Evolutionary conservation across 2,113 vertebrate genomes (phyloP), one percentile per base, ranked within the genome.

Genomic region (Caranx ignobilis): DNA sequence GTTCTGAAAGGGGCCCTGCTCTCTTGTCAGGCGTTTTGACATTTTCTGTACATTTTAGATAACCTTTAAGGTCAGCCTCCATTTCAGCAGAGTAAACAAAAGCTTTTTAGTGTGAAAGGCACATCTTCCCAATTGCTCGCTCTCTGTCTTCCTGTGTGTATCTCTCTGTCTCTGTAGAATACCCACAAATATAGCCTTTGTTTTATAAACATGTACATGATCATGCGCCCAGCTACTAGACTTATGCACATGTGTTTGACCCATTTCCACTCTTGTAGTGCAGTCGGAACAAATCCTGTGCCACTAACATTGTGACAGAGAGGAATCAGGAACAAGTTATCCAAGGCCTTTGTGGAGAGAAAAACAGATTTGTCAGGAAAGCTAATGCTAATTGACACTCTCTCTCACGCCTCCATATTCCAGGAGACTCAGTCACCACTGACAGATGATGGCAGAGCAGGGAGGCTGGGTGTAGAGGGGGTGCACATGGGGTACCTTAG

Each of bases 391-490:
- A 97, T 95, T 97, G 96, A 95, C 96, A 96, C 94, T 94, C 94
- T 93, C 91, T 94, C 95, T 96, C 94, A 86, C 91, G 55, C 92
- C 91, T 96, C 95, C 91, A 92, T 97, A 81, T 97, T 97, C 94
- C 95, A 94, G 93, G 94, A 93, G 95, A 91, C 92, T 91, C 89
- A 94, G 94, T 95, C 94, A 92, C 92, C 92, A 89, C 89, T 96
- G 96, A 97, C 95, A 93, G 97, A 98, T 97, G 96, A 97, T 95
- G 96, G 95, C 94, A 94, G 94, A 93, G 94, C 96, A 94, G 93
- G 88, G 89, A 87, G 91, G 87, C 70, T 84, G 87, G 79, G 85
- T 88, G 82, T 87, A 83, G 86, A 66, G 71, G 73, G 76, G 90
- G 84, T 81, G 88, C 21, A 34, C 83, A 79, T 85, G 88, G 87